Base-by-base conservation (phyloP, 2,113 vertebrate genomes). In the Acrocephalus arundinaceus region DNA sequence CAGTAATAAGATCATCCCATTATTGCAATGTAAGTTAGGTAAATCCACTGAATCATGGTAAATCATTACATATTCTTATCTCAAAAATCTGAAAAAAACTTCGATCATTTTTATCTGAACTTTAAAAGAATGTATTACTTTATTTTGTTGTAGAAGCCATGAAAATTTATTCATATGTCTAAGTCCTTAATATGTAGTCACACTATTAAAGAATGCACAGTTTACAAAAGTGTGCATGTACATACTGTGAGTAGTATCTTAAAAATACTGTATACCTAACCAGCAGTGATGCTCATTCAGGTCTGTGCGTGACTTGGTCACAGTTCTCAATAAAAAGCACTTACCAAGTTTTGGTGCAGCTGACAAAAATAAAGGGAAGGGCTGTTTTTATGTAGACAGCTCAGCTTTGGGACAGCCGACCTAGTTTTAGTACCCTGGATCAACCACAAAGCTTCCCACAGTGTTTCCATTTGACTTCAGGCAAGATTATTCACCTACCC, bases 371-470 rank as follows among this genome's bases (percentile, higher is more conserved):
- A 52, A 61, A 30, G 8, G 70, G 45, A 66, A 82, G 24, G 6
- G 15, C 65, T 68, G 25, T 3, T 90, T 85, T 92, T 77, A 22
- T 55, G 43, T 35, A 88, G 35, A 62, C 13, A 48, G 39, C 25
- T 33, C 43, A 71, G 43, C 10, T 57, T 35, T 75, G 61, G 24
- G 57, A 78, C 68, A 84, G 10, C 37, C 86, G 70, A 39, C n/a
- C 7, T 52, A 6, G 63, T 71, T 91, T 90, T 51, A 84, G 61
- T 71, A 61, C 19, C 43, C 27, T 66, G 43, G 18, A 87, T 91
- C 72, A 76, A 93, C 63, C 72, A 77, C 68, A 86, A 83, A 86
- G 37, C 51, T 94, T 86, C 79, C 72, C 88, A 84, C 89, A 76
- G 84, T 54, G 57, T 46, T 92, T 80, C 85, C 62, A 58, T 89